phyloP scores from a whole-genome alignment of 2,888 invertebrate species.

The Latrodectus hesperus region DNA sequence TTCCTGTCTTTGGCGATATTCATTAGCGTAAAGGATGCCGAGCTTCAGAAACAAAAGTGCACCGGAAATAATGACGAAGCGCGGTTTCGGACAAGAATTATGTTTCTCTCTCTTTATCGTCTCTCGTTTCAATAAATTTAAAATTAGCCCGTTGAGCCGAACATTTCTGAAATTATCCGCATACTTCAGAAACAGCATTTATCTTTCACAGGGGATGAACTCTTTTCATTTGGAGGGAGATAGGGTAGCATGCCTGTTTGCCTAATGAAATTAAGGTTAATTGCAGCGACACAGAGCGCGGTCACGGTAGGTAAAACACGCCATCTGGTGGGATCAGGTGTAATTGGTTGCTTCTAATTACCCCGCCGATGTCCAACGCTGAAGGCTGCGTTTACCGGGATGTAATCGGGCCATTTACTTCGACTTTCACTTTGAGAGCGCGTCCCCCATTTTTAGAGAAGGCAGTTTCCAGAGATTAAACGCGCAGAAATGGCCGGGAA shows the following conservation, averaged over 20 bases:
- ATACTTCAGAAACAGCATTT: slow-evolving; percentile 3
- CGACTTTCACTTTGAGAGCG: slow-evolving; percentile 43
- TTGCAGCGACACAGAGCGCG: slow-evolving; percentile 29
- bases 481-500: slow-evolving; percentile 27
- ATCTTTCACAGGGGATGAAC: slow-evolving; percentile 14
- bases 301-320: slow-evolving; percentile 22
- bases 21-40: too few species aligned
- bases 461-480: slow-evolving; percentile 52
- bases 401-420: slow-evolving; percentile 59
- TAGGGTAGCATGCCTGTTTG: slow-evolving; percentile 15
- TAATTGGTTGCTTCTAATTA: slow-evolving; percentile 66
- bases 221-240: slow-evolving; percentile 17
- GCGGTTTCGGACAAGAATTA: too few species aligned
- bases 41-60: too few species aligned
- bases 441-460: slow-evolving; percentile 55
- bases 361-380: slow-evolving; percentile 23
- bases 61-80: too few species aligned
- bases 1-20: too few species aligned
- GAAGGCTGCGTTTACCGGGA: slow-evolving; percentile 40
- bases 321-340: slow-evolving; percentile 63
- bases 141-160: too few species aligned
- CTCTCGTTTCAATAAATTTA: too few species aligned
- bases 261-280: slow-evolving; percentile 61
- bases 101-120: too few species aligned
- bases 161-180: too few species aligned